These are phyloP conservation scores for Odontophorus gujanensis DNA, from an alignment of 2,113 vertebrate genomes.

Conservation along the genomic window DNA sequence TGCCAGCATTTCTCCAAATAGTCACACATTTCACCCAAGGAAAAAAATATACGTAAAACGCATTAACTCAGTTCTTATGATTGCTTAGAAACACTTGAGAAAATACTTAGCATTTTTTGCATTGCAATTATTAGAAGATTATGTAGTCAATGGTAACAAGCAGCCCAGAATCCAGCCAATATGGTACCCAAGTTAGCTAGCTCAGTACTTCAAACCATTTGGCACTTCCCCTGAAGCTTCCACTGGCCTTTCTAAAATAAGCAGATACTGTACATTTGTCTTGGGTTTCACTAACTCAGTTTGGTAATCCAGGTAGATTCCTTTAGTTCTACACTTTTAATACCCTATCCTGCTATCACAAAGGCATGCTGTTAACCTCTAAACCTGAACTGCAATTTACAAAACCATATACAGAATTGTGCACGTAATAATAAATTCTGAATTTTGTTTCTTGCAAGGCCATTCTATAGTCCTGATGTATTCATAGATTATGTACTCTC, in stretches of 20 bases:
- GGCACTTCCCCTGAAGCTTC: background rate
- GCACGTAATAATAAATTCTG: background rate
- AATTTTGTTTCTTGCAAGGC: background rate
- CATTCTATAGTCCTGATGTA: background rate
- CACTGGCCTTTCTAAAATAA: background rate
- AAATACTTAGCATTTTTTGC: background rate
- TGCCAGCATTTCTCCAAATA: conserved; percentile 1
- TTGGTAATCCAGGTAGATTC: background rate
- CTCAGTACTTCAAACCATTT: background rate
- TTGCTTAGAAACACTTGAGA: background rate
- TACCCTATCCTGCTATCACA: background rate
- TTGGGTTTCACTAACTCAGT: background rate
- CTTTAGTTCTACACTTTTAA: background rate
- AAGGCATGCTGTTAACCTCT: background rate
- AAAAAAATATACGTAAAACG: background rate
- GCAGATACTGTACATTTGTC: background rate
- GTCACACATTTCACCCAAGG: background rate
- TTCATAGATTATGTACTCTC: background rate
- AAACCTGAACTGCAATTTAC: background rate
- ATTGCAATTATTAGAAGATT: background rate
- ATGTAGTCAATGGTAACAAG: background rate
- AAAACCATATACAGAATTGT: background rate
- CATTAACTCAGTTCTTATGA: background rate
- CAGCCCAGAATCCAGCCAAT: background rate
- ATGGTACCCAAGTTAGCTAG: background rate